These are phyloP conservation scores for Nicator chloris DNA, from an alignment of 2,113 vertebrate species.

Conservation along the genomic window DNA sequence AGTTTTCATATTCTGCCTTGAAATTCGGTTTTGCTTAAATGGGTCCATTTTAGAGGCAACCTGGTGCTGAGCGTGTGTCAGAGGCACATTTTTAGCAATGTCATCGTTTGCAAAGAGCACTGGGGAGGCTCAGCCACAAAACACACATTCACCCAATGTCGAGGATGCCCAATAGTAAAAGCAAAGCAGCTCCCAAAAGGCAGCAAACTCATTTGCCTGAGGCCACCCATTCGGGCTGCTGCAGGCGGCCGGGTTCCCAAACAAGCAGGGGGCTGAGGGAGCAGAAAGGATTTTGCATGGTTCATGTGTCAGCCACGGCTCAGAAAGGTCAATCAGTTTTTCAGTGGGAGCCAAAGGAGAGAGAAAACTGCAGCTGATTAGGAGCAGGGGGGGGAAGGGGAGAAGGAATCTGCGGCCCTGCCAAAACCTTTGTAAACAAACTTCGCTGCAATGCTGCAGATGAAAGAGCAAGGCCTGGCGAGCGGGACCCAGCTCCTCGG, in stretches of 20 bases:
- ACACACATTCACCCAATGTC: not conserved
- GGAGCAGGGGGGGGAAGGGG: not conserved
- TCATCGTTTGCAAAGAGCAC: not conserved
- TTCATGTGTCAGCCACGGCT: slow-evolving; percentile 41
- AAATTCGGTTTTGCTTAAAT: not conserved
- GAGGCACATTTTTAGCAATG: not conserved
- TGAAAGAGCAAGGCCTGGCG: not conserved
- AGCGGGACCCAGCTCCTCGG: not conserved
- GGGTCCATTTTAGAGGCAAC: not conserved
- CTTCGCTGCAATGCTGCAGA: not conserved
- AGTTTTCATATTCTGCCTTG: not conserved
- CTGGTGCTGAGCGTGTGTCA: fast-evolving
- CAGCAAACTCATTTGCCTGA: not conserved
- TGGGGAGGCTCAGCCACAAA: not conserved
- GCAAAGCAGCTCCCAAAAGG: not conserved
- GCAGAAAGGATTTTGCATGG: slow-evolving; percentile 47
- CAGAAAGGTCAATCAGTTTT: slow-evolving; percentile 55
- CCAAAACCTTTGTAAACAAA: slow-evolving; percentile 49
- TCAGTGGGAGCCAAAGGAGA: slow-evolving; percentile 9
- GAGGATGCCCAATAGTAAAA: not conserved
- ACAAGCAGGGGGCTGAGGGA: not conserved
- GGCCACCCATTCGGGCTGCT: not conserved
- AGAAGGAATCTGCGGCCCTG: not conserved
- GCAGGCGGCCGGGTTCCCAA: not conserved
- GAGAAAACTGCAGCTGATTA: slow-evolving; percentile 7